phyloP scores from a whole-genome alignment of 2,797 vertebrate species.

The Gobio occitaniae region DNA sequence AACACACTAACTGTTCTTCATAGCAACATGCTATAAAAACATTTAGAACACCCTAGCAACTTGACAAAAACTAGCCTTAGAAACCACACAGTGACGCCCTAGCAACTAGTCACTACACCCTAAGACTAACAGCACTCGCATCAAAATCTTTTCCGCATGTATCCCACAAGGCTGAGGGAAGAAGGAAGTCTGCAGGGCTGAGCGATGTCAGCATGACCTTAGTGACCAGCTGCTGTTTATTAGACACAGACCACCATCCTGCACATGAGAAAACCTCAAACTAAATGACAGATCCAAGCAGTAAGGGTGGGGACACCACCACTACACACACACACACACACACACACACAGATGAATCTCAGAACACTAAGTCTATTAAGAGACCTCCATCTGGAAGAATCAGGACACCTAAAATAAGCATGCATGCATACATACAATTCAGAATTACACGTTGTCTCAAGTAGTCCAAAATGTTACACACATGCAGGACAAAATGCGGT shows the following conservation, averaged over 20 bases:
- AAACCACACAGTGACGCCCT: background rate
- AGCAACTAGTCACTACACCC: background rate
- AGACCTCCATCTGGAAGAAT: slow-evolving; percentile 38
- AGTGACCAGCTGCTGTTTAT: slow-evolving; percentile 5
- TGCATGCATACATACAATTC: slow-evolving; percentile 22
- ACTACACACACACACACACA: slow-evolving; percentile 45
- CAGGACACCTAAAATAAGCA: slow-evolving; percentile 47
- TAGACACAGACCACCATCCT: background rate
- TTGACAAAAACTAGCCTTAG: background rate
- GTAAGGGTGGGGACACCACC: slow-evolving; percentile 63
- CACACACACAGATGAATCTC: background rate
- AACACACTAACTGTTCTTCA: background rate
- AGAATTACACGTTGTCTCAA: background rate
- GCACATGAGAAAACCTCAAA: background rate
- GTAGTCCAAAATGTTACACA: background rate
- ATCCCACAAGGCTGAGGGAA: slow-evolving; percentile 12
- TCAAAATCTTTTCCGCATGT: background rate
- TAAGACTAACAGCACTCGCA: background rate
- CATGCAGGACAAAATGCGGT: background rate
- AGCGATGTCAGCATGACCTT: slow-evolving; percentile 21
- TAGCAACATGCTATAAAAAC: background rate
- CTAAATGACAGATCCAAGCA: slow-evolving; percentile 68
- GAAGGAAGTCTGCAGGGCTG: background rate
- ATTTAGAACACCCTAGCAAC: background rate
- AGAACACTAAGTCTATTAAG: slow-evolving; percentile 26